Evolutionary conservation across 2,113 vertebrate genomes (phyloP), one percentile per base, ranked within the genome.

Genomic region (Tamias sibiricus): DNA sequence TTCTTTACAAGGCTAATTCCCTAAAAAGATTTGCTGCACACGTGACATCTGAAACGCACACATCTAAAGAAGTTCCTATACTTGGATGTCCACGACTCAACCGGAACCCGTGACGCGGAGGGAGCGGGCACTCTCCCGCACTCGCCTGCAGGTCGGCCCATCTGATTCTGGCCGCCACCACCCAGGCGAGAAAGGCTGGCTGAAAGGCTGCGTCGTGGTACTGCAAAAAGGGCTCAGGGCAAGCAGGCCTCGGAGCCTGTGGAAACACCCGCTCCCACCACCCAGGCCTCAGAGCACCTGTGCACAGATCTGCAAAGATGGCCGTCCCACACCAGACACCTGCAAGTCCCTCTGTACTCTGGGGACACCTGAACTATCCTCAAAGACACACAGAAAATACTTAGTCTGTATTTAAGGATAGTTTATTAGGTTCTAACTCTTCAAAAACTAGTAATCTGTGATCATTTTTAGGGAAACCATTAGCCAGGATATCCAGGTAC

Each of bases 141-240:
- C 47, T 49, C 47, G 13, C 12, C 47, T 49, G 47, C 47, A n/a
- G 47, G 13, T 12, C 47, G 11, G 47, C 12, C 47, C 47, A 49
- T 12, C 47, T 49, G 47, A 12, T n/a, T n/a, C n/a, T n/a, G n/a
- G n/a, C n/a, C 47, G 13, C 13, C 11, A 49, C 47, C 47, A 13
- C 47, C 0, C 6, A n/a, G 26, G 49, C 20, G 0, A 42, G 9
- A 19, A 2, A 0, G 0, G 52, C 0, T 11, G 8, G 47, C 4
- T 2, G 0, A 4, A 13, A n/a, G 40, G 26, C 26, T 16, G 24
- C 19, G 74, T 8, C n/a, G n/a, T 49, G 8, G 16, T 6, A 40
- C 2, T 7, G 40, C 14, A 24, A 62, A 47, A 24, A 6, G 6
- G 32, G 35, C 52, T 24, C 24, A 37, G 64, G 77, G 44, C 47